Evolutionary conservation across 2,797 vertebrate species (phyloP).

Genomic region (Liasis olivaceus): DNA sequence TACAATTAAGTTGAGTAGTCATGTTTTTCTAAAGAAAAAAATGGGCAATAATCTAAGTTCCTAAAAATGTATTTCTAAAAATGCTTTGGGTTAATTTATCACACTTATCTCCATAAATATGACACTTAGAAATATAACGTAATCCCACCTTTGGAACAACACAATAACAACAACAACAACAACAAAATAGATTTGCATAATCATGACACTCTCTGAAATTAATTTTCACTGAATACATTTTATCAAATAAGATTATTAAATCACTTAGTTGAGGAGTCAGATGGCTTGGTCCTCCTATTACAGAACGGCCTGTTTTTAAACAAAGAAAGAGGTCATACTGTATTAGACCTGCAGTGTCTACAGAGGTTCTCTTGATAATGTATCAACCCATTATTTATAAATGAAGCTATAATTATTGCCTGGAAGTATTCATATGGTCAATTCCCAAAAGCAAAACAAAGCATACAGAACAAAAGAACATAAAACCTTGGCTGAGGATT

Average conservation of each 20-base stretch:
- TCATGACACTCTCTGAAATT: not conserved
- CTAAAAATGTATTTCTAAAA: not conserved
- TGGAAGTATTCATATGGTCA: not conserved
- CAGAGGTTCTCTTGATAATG: constrained; percentile 2
- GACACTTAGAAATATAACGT: too few species aligned
- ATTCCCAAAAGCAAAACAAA: not conserved
- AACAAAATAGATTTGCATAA: not conserved
- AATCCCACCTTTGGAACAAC: too few species aligned
- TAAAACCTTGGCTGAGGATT: not conserved
- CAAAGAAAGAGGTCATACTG: not conserved
- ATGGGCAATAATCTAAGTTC: not conserved
- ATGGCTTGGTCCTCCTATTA: not conserved
- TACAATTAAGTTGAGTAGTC: constrained; percentile 4
- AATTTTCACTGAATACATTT: not conserved
- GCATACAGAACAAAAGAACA: not conserved
- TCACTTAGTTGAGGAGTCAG: not conserved
- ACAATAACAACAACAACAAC: too few species aligned
- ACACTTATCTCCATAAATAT: too few species aligned
- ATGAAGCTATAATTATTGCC: not conserved
- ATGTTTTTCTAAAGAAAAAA: not conserved
- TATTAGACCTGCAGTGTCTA: not conserved
- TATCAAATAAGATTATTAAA: not conserved
- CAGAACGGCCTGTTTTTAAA: constrained; percentile 5
- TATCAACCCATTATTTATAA: not conserved
- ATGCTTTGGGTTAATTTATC: not conserved